Percentiles rank a stretch among this genome's conserved stretches.
phyloP scores from a whole-genome alignment of 2,888 invertebrate species.

The Volucella inflata region DNA sequence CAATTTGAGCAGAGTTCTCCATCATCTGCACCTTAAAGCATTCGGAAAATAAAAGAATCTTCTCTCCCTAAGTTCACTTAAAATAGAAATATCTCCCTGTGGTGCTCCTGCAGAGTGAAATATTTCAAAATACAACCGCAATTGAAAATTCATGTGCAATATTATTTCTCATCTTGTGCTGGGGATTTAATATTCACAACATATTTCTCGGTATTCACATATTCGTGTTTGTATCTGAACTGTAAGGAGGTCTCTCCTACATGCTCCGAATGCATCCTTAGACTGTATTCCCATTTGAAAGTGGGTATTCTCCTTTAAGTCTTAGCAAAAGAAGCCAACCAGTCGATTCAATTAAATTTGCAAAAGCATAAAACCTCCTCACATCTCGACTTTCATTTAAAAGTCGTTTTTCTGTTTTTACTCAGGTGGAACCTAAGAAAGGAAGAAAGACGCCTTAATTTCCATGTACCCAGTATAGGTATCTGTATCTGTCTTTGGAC shows the following conservation, averaged over 20 bases:
- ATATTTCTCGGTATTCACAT: not conserved
- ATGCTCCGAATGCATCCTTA: not conserved
- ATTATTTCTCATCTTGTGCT: not conserved
- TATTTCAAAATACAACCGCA: not conserved
- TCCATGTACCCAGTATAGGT: not conserved
- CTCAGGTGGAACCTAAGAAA: slow-evolving; percentile 25
- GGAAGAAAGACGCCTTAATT: not conserved
- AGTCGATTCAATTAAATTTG: slow-evolving; percentile 56
- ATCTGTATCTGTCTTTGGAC: no score
- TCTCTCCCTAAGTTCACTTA: not conserved
- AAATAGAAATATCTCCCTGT: not conserved
- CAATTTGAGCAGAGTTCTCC: slow-evolving; percentile 4
- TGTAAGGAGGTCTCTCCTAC: not conserved
- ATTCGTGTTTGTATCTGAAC: slow-evolving; percentile 2
- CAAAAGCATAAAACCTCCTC: slow-evolving; percentile 31
- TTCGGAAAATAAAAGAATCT: slow-evolving; percentile 8
- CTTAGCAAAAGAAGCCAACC: slow-evolving; percentile 54
- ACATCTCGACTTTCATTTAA: no score
- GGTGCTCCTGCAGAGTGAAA: not conserved
- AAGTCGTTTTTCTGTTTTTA: slow-evolving; percentile 1
- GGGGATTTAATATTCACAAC: slow-evolving; percentile 24
- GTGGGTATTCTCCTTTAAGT: slow-evolving; percentile 18
- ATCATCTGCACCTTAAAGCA: slow-evolving; percentile 5
- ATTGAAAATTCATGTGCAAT: slow-evolving; percentile 8
- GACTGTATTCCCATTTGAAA: slow-evolving; percentile 4